phyloP scores from a whole-genome alignment of 2,797 vertebrate species.

The Sarcophilus harrisii region DNA sequence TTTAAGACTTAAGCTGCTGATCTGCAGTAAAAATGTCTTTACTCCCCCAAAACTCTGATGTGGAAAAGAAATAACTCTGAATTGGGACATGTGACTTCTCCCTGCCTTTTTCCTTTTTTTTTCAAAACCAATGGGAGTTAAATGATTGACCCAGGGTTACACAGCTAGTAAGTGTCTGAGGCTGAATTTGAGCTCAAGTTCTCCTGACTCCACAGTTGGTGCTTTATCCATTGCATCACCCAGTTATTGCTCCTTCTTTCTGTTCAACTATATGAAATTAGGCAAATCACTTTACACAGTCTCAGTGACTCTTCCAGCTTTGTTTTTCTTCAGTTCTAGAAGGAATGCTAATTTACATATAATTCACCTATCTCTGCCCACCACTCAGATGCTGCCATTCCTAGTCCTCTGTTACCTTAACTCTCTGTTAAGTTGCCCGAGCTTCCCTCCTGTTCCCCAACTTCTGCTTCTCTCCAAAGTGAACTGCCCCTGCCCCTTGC shows the following conservation, averaged over 20 bases:
- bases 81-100: not conserved
- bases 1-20: not conserved
- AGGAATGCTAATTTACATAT: not conserved
- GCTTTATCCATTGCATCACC: not conserved
- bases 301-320: not conserved
- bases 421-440: not conserved
- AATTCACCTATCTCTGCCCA: not conserved
- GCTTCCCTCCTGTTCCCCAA: not conserved
- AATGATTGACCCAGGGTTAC: not conserved
- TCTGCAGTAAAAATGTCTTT: not conserved
- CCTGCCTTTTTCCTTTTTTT: not conserved
- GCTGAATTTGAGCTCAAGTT: not conserved
- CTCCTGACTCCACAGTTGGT: not conserved
- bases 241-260: not conserved
- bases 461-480: not conserved
- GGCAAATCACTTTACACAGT: not conserved
- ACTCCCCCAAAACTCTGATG: not conserved
- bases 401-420: not conserved
- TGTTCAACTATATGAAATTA: not conserved
- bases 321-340: not conserved
- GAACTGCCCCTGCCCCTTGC: not conserved
- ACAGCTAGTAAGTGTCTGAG: not conserved
- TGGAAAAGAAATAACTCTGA: not conserved
- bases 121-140: not conserved
- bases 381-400: not conserved